These are phyloP conservation scores for Girardinichthys multiradiatus DNA, from an alignment of 2,113 vertebrate species.

Conservation along the genomic window DNA sequence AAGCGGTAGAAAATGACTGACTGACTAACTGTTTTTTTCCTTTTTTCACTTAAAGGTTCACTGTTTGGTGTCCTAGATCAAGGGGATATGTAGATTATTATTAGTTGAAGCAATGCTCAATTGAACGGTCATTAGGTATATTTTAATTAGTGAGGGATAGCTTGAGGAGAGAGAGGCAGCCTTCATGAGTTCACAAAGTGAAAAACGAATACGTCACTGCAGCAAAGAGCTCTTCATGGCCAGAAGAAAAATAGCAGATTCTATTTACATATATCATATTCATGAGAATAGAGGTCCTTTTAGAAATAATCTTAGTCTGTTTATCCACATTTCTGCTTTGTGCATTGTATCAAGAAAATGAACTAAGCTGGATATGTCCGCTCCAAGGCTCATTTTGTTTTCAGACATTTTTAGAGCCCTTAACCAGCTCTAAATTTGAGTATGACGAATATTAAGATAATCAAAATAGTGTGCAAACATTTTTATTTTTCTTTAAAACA, in stretches of 20 bases:
- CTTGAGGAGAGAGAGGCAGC: conserved; percentile 35
- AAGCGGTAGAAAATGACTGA: no score
- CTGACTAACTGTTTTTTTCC: no score
- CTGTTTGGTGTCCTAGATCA: conserved; percentile 45
- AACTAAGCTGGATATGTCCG: background rate
- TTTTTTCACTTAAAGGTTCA: conserved; percentile 13
- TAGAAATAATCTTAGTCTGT: background rate
- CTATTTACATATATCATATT: background rate
- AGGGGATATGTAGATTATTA: conserved; percentile 42
- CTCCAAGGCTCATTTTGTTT: background rate
- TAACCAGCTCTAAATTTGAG: no score
- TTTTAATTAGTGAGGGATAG: conserved; percentile 61
- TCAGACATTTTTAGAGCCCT: no score
- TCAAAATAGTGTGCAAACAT: no score
- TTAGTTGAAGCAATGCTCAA: background rate
- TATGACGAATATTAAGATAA: no score
- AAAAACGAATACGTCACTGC: conserved; percentile 31
- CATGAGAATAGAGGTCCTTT: background rate
- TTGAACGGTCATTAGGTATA: conserved; percentile 37
- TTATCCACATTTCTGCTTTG: background rate
- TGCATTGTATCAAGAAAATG: background rate
- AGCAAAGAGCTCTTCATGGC: conserved; percentile 19
- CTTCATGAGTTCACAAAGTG: conserved; percentile 6
- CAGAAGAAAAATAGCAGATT: conserved; percentile 22
- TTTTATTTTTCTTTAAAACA: no score